Evolutionary conservation across 2,797 vertebrate species (phyloP).

Genomic region (Karalla daura): DNA sequence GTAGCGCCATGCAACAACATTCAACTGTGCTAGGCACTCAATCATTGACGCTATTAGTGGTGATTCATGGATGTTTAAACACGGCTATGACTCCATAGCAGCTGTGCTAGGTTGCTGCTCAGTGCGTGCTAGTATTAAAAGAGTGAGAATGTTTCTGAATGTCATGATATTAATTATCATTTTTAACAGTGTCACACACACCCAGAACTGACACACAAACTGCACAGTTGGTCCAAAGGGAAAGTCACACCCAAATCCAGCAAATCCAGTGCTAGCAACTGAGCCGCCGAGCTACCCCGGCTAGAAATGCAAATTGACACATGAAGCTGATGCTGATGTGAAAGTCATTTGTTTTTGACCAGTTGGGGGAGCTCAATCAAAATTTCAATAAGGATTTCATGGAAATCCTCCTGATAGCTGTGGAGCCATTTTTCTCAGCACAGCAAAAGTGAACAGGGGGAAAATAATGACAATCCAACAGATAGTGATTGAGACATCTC

Average conservation of each 20-base stretch:
- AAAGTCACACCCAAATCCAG: no score
- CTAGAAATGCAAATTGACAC: background rate
- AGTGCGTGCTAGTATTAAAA: background rate
- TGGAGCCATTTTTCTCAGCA: background rate
- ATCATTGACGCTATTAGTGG: background rate
- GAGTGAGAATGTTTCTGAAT: background rate
- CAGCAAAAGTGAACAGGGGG: background rate
- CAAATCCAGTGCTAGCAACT: no score
- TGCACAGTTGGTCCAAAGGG: no score
- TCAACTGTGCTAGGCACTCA: conserved; percentile 15
- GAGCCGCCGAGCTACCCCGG: no score
- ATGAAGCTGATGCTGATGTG: background rate
- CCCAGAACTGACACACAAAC: no score
- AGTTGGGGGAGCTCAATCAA: background rate
- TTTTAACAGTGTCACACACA: background rate
- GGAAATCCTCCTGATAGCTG: background rate
- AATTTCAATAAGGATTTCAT: background rate
- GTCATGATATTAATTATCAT: background rate
- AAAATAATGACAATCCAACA: background rate
- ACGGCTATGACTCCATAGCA: background rate
- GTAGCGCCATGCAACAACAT: background rate
- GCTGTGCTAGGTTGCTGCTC: background rate
- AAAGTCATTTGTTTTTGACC: background rate
- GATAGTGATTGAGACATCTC: background rate
- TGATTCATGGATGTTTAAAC: conserved; percentile 11